These are phyloP conservation scores for Chelon auratus DNA, from an alignment of 2,797 vertebrate species.

Conservation along the genomic window DNA sequence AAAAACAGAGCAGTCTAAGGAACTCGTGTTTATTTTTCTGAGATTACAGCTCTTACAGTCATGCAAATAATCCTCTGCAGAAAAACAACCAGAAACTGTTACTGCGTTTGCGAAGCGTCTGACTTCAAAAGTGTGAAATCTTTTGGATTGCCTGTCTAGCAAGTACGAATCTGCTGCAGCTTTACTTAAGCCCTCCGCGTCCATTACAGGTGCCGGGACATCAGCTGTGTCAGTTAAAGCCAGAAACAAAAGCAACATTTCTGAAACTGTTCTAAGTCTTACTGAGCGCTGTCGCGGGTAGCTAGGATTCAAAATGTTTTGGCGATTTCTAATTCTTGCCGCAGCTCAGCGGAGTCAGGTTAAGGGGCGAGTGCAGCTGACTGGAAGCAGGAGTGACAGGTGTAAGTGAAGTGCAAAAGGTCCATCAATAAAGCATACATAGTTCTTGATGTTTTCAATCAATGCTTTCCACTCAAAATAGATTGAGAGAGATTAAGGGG, in stretches of 20 bases:
- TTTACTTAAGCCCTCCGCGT: constrained; percentile 28
- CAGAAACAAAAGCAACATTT: constrained; percentile 9
- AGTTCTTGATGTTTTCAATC: not conserved
- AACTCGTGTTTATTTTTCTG: constrained; percentile 8
- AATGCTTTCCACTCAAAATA: not conserved
- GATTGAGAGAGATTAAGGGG: not conserved
- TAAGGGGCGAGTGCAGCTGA: not conserved
- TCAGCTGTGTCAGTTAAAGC: no score
- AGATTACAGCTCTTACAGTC: constrained; percentile 20
- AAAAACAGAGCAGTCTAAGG: not conserved
- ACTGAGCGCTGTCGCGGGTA: not conserved
- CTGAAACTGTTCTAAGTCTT: constrained; percentile 23
- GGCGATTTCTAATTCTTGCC: not conserved
- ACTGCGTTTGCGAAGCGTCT: constrained; percentile 24
- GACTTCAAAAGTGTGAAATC: constrained; percentile 26
- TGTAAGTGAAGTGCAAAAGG: not conserved
- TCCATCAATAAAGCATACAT: not conserved
- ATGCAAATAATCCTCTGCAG: constrained; percentile 6
- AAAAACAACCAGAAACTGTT: constrained; percentile 30
- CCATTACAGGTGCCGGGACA: no score
- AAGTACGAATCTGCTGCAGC: constrained; percentile 24
- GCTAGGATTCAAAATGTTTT: not conserved
- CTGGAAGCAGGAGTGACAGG: not conserved
- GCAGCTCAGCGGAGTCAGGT: not conserved
- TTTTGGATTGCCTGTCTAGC: constrained; percentile 13